These are phyloP conservation scores for Myotis daubentonii DNA, from an alignment of 2,797 vertebrate species.

Conservation along the genomic window DNA sequence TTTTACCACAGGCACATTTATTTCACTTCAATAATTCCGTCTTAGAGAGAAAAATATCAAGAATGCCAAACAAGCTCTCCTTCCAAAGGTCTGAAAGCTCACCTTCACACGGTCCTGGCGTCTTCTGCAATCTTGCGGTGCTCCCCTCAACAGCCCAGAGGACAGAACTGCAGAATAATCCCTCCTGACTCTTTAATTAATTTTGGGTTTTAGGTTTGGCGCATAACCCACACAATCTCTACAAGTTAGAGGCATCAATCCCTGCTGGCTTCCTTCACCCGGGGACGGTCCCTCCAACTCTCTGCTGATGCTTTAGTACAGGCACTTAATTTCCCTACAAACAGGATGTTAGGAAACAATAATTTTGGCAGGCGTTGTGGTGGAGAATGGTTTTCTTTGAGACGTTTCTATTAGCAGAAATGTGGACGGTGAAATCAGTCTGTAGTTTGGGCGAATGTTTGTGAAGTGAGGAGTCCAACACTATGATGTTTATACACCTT, in stretches of 20 bases:
- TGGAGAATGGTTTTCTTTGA: not conserved
- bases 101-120: not conserved
- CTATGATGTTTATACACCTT: not conserved
- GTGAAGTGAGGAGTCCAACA: not conserved
- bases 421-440: not conserved
- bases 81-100: not conserved
- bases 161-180: not conserved
- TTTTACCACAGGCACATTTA: rapidly evolving
- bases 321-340: not conserved
- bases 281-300: no score
- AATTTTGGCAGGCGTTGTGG: not conserved
- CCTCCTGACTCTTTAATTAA: not conserved
- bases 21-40: not conserved
- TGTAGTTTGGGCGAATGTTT: not conserved
- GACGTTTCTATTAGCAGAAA: not conserved
- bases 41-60: not conserved
- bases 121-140: not conserved
- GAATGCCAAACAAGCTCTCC: not conserved
- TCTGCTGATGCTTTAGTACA: not conserved
- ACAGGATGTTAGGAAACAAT: not conserved
- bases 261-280: not conserved
- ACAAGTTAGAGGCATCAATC: not conserved
- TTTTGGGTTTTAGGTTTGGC: not conserved
- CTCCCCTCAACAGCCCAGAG: not conserved
- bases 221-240: not conserved